Conservation (phyloP, 2,888 invertebrate genomes). For the Lypha dubia region DNA sequence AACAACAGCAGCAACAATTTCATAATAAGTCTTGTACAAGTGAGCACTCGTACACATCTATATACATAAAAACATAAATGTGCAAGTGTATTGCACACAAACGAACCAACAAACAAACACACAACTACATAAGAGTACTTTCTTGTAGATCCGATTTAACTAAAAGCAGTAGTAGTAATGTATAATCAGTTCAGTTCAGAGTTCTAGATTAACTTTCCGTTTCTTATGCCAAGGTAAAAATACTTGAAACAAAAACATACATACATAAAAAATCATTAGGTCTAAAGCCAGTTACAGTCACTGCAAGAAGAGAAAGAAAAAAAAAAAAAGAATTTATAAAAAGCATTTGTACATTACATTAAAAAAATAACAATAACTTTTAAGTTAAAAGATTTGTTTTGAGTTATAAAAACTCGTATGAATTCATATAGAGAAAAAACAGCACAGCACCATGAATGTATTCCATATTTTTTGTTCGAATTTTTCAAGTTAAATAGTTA, state of each 20-base stretch:
- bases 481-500: background rate
- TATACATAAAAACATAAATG: background rate
- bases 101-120: conserved; percentile 5
- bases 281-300: conserved; percentile 41
- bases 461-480: conserved; percentile 8
- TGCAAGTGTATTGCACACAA: conserved; percentile 14
- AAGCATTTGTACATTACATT: background rate
- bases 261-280: conserved; percentile 50
- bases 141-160: conserved; percentile 12
- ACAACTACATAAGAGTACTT: background rate
- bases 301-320: conserved; percentile 12
- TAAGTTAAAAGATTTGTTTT: conserved; percentile 37
- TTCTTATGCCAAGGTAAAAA: conserved; percentile 68
- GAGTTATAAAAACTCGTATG: conserved; percentile 10
- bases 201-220: conserved; percentile 68
- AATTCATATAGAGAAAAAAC: conserved; percentile 7
- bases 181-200: conserved; percentile 60
- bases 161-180: conserved; percentile 45
- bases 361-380: conserved; percentile 28
- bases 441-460: conserved; percentile 16
- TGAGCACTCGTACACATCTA: conserved; percentile 20
- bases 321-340: conserved; percentile 11
- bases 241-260: conserved; percentile 47
- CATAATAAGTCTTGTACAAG: conserved; percentile 41
- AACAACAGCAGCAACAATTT: conserved; percentile 32